Conservation (phyloP, 1,140 invertebrate genomes). For the Drosophila busckii region DNA sequence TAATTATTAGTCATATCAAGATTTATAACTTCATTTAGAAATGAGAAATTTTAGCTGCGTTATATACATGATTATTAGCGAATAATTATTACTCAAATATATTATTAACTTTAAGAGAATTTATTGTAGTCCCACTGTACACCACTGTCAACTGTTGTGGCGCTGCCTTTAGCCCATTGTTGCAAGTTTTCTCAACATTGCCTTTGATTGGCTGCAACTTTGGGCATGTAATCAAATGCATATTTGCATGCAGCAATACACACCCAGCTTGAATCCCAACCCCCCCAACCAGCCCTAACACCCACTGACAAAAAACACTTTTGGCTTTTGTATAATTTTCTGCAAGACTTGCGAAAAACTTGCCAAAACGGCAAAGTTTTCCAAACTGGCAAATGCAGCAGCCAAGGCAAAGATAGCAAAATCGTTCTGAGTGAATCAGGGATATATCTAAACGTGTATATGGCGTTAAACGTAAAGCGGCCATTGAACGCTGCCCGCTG, state of each 20-base stretch:
- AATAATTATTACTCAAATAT: no score
- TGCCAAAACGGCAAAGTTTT: constrained; percentile 66
- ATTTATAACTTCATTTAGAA: no score
- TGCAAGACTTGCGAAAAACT: constrained; percentile 74
- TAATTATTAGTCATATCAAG: no score
- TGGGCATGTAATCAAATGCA: constrained; percentile 72
- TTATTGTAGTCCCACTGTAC: constrained; percentile 8
- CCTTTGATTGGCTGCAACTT: constrained; percentile 62
- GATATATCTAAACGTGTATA: constrained; percentile 2
- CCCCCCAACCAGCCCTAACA: background rate
- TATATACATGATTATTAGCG: no score
- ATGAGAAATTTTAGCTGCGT: no score
- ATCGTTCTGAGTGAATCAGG: constrained; percentile 31
- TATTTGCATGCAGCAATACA: constrained; percentile 65
- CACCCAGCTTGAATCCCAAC: background rate
- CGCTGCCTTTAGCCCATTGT: constrained; percentile 12
- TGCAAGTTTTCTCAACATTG: constrained; percentile 66
- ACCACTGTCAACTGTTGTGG: no score
- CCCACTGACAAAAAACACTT: constrained; percentile 34
- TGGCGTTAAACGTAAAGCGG: constrained; percentile 16
- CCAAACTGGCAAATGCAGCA: constrained; percentile 28
- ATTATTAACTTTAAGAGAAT: no score
- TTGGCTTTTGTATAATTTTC: constrained; percentile 72
- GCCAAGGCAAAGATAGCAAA: constrained; percentile 24
- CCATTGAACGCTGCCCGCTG: constrained; percentile 47